These are phyloP conservation scores for Hydriomena furcata DNA, from an alignment of 2,888 invertebrate species.

Conservation along the genomic window DNA sequence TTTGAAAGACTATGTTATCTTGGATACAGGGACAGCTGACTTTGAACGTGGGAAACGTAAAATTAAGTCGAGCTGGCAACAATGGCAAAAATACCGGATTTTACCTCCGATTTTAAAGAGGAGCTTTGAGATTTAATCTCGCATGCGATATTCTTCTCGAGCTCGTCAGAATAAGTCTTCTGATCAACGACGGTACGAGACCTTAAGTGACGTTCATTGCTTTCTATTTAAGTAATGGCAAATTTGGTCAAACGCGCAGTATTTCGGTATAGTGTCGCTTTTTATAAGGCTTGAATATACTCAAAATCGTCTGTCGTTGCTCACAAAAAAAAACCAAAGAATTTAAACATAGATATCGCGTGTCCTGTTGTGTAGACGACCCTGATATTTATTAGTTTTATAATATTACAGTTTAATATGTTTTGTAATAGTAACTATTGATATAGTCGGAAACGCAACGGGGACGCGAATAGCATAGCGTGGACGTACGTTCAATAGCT, in stretches of 20 bases:
- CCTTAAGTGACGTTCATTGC: slow-evolving; percentile 32
- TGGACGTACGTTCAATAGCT: slow-evolving; percentile 24
- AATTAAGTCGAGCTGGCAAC: no score
- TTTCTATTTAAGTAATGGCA: slow-evolving; percentile 16
- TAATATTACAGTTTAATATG: slow-evolving; percentile 13
- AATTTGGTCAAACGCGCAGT: slow-evolving; percentile 33
- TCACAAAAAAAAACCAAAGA: slow-evolving; percentile 82
- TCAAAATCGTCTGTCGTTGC: slow-evolving; percentile 67
- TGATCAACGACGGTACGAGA: slow-evolving; percentile 25
- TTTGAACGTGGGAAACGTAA: no score
- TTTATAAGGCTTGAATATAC: slow-evolving; percentile 54
- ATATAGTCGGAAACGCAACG: slow-evolving; percentile 17
- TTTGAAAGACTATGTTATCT: no score
- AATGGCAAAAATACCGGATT: no score
- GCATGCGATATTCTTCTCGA: neutral
- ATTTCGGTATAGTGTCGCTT: slow-evolving; percentile 51
- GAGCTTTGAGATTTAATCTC: slow-evolving; percentile 4
- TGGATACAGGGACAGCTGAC: no score
- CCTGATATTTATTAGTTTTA: slow-evolving; percentile 11
- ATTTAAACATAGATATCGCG: slow-evolving; percentile 53
- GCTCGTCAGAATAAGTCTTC: slow-evolving; percentile 6
- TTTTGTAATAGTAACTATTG: slow-evolving; percentile 12
- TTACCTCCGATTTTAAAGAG: no score
- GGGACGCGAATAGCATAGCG: slow-evolving; percentile 24
- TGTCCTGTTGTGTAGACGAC: slow-evolving; percentile 42